Evolutionary conservation across 2,113 vertebrate species (phyloP).

Genomic region (Zingel zingel): DNA sequence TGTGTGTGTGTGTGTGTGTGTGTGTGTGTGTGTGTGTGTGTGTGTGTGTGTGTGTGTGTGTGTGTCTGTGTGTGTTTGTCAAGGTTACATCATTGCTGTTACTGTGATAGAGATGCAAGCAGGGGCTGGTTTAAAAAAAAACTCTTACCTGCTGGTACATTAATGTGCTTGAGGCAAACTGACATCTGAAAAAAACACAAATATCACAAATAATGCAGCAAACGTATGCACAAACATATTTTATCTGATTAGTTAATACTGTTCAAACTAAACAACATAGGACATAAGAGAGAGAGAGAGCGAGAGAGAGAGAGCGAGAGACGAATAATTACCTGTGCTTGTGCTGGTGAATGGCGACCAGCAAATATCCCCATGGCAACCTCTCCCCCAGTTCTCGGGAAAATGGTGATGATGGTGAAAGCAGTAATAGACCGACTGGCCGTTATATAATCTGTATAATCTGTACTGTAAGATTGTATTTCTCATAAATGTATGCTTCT

Average conservation of each 20-base stretch:
- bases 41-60: not conserved
- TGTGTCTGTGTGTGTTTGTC: not conserved
- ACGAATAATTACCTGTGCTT: constrained; percentile 60
- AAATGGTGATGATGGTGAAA: constrained; percentile 30
- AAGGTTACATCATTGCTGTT: not conserved
- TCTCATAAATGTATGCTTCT: not conserved
- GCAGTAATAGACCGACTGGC: constrained; percentile 6
- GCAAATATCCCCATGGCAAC: constrained; percentile 73
- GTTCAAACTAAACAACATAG: not conserved
- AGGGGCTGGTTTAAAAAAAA: too few relatives aligned
- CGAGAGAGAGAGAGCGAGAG: constrained; percentile 26
- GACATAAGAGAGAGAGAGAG: constrained; percentile 14
- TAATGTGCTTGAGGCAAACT: not conserved
- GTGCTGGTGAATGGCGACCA: constrained; percentile 48
- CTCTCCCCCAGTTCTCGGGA: constrained; percentile 49
- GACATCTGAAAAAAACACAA: not conserved
- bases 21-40: too few relatives aligned
- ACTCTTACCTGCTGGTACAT: not conserved
- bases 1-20: not conserved
- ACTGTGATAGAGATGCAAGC: not conserved
- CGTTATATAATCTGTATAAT: constrained; percentile 30
- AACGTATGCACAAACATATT: not conserved
- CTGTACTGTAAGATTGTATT: not conserved
- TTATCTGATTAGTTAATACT: not conserved
- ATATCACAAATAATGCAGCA: not conserved